Percentiles rank a stretch among this genome's conserved stretches.
These are phyloP conservation scores for Andrena praecox DNA, from an alignment of 2,888 invertebrate genomes.

Conservation along the genomic window DNA sequence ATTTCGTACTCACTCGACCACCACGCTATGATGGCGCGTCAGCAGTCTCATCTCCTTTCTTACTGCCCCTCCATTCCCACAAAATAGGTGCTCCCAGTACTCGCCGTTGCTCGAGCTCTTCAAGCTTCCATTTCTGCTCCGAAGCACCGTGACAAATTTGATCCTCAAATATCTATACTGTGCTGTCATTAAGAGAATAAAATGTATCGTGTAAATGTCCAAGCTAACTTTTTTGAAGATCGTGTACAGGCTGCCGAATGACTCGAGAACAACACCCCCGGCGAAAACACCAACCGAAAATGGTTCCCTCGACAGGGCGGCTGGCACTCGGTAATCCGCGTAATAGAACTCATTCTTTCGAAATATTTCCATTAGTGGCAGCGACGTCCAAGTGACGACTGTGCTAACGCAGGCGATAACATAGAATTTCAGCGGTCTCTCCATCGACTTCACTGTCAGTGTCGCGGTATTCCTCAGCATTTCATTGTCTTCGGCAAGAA, in stretches of 20 bases:
- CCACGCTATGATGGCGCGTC: constrained; percentile 54
- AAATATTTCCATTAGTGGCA: constrained; percentile 52
- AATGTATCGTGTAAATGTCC: constrained; percentile 71
- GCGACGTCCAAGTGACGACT: constrained; percentile 48
- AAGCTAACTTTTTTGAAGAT: constrained; percentile 63
- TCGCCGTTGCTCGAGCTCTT: background rate
- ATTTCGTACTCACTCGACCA: constrained; percentile 59
- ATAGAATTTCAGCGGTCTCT: constrained; percentile 66
- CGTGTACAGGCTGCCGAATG: constrained; percentile 32
- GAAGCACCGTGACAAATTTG: constrained; percentile 55
- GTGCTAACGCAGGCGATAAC: constrained; percentile 33
- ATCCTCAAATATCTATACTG: constrained; percentile 67
- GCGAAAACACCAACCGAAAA: constrained; percentile 58
- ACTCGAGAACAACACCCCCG: constrained; percentile 46
- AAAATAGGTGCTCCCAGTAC: background rate
- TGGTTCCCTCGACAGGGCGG: constrained; percentile 58
- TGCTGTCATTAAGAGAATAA: constrained; percentile 66
- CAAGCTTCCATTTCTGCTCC: background rate
- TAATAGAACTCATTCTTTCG: constrained; percentile 61
- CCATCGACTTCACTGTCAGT: constrained; percentile 49
- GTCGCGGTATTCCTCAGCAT: constrained; percentile 29
- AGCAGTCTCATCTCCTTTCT: constrained; percentile 49
- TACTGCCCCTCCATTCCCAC: background rate
- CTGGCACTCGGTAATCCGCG: constrained; percentile 66
- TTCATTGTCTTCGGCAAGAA: constrained; percentile 44